Evolutionary conservation across 2,888 invertebrate species (phyloP).

Genomic region (Rambutsinella grinnellia): DNA sequence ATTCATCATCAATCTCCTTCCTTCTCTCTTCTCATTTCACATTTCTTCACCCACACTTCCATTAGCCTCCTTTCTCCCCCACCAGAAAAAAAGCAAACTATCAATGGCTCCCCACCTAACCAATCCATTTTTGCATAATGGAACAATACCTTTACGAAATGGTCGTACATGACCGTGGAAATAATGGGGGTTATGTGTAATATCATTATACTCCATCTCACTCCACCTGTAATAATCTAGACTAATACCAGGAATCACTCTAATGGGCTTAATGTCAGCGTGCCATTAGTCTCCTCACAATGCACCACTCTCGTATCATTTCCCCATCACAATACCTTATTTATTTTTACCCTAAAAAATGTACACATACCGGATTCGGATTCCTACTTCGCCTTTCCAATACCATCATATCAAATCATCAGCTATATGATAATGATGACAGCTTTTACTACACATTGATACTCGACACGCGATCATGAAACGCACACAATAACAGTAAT

Average conservation of each 20-base stretch:
- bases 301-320: background rate
- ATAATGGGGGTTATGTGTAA: background rate
- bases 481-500: background rate
- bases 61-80: background rate
- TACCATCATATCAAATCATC: background rate
- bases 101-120: background rate
- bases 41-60: background rate
- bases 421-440: background rate
- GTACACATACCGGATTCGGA: background rate
- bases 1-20: slow-evolving; percentile 23
- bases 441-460: background rate
- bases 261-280: slow-evolving; percentile 58
- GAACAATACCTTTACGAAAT: background rate
- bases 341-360: slow-evolving; percentile 1
- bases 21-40: background rate
- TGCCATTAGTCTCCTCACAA: slow-evolving; percentile 45
- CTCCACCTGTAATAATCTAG: background rate
- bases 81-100: background rate
- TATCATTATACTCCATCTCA: slow-evolving; percentile 11
- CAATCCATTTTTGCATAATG: background rate
- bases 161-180: too few relatives aligned
- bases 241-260: slow-evolving; percentile 22
- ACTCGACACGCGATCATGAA: background rate
- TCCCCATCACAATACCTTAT: background rate
- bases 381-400: background rate